These are phyloP conservation scores for Troilus luridus DNA, from an alignment of 2,888 invertebrate species.

Conservation along the genomic window DNA sequence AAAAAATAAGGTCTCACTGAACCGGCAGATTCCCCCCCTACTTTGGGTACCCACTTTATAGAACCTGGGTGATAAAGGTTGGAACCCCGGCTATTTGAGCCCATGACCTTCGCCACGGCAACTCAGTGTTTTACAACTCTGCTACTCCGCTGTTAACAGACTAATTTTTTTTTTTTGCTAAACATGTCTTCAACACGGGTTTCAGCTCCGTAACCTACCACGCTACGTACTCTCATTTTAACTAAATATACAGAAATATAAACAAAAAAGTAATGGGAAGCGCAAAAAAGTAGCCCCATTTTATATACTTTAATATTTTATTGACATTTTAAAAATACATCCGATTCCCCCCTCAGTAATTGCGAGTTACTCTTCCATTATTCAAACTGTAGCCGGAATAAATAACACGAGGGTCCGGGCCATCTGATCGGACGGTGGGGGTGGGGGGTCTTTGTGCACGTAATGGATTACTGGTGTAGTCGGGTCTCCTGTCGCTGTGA, in stretches of 20 bases:
- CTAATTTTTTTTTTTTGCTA: no score
- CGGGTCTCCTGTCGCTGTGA: background rate
- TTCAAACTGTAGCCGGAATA: background rate
- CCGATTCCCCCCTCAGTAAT: background rate
- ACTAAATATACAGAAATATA: background rate
- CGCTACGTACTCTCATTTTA: background rate
- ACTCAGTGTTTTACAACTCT: no score
- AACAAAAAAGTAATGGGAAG: background rate
- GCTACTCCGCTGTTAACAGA: no score
- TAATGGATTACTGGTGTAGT: background rate
- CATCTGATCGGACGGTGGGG: background rate
- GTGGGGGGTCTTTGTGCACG: background rate
- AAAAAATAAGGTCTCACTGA: no score
- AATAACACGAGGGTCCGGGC: background rate
- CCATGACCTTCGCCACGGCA: no score
- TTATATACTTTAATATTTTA: background rate
- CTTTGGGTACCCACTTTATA: no score
- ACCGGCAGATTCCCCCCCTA: no score
- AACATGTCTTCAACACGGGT: no score
- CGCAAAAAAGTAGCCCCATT: background rate
- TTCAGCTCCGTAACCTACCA: no score
- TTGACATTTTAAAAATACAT: constrained; percentile 9
- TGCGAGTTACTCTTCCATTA: background rate
- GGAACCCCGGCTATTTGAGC: no score
- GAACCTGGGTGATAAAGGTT: no score